Evolutionary conservation across 2,797 vertebrate genomes (phyloP), one percentile per base, ranked within the genome.

Genomic region (Bovichtus diacanthus): DNA sequence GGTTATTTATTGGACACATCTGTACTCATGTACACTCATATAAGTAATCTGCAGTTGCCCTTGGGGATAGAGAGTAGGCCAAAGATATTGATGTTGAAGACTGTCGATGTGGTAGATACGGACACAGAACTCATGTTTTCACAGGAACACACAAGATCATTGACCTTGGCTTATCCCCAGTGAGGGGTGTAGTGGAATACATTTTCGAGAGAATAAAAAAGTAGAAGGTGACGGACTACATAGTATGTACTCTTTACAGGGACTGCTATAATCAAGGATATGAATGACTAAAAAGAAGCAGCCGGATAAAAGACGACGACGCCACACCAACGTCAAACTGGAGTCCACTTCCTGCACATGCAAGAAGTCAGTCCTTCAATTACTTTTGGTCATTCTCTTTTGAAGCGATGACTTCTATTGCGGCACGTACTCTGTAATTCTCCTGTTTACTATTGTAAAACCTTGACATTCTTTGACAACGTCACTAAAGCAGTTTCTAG

Each of bases 401-500:
- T 43, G 25, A 41, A 39, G 38, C 25, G 58, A n/a, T 54, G 39
- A 41, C 21, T 58, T 21, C 50, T 8, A 68, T 5, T 46, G 50
- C 1, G 1, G 0, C 19, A 46, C 29, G 6, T 5, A 25, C 18
- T 58, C 31, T 51, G 65, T 50, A 39, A 63, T 51, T 41, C 7
- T 69, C 16, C 27, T 41, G 5, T 65, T 73, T 69, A 25, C 73
- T 70, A 25, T 61, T 72, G 47, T 19, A 50, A 78, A 86, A 36
- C 16, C 31, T 58, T 1, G 2, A 23, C 9, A 74, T 68, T 78
- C 23, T 67, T 34, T 38, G 44, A 76, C 70, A 51, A 8, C 38
- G 74, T 82, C 72, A 36, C 59, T 23, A 53, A 77, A 56, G 78
- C 64, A 58, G 34, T 84, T 85, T 81, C 39, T 71, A 79, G 55